These are phyloP conservation scores for Nemurella pictetii DNA, from an alignment of 2,888 invertebrate species.

Conservation along the genomic window DNA sequence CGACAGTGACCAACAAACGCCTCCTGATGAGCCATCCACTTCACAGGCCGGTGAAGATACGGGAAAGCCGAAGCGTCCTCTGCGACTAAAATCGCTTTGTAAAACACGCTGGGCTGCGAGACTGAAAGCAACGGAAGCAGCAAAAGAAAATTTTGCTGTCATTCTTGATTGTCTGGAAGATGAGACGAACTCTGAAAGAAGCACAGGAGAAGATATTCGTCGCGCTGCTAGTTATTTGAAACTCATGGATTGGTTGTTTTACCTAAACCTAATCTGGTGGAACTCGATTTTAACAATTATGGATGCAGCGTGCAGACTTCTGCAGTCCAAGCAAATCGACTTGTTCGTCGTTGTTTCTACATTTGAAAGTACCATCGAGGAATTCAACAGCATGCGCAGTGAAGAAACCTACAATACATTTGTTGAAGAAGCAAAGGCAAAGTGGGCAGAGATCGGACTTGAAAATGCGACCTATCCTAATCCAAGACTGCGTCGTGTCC, in stretches of 20 bases:
- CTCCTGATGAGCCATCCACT: background rate
- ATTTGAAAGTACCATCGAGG: background rate
- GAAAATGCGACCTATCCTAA: background rate
- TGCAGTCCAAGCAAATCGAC: slow-evolving; percentile 16
- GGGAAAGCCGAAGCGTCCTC: background rate
- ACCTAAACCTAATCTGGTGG: slow-evolving; percentile 9
- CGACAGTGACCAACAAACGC: background rate
- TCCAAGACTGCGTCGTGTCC: background rate
- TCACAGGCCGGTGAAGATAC: background rate
- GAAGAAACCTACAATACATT: background rate
- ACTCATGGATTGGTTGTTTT: slow-evolving; percentile 18
- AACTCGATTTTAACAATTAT: background rate
- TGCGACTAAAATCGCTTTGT: background rate
- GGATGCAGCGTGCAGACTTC: slow-evolving; percentile 3
- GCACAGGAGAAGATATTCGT: slow-evolving; percentile 2
- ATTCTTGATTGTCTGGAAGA: slow-evolving; percentile 19
- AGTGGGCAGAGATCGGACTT: slow-evolving; percentile 3
- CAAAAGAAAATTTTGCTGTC: background rate
- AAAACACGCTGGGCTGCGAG: background rate
- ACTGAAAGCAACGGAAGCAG: background rate
- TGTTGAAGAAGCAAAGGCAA: slow-evolving; percentile 1
- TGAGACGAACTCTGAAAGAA: background rate
- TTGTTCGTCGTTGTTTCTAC: background rate
- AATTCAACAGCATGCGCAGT: background rate
- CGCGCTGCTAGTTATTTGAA: slow-evolving; percentile 5